Evolutionary conservation across 2,113 vertebrate genomes (phyloP).

Genomic region (Pristiophorus japonicus): DNA sequence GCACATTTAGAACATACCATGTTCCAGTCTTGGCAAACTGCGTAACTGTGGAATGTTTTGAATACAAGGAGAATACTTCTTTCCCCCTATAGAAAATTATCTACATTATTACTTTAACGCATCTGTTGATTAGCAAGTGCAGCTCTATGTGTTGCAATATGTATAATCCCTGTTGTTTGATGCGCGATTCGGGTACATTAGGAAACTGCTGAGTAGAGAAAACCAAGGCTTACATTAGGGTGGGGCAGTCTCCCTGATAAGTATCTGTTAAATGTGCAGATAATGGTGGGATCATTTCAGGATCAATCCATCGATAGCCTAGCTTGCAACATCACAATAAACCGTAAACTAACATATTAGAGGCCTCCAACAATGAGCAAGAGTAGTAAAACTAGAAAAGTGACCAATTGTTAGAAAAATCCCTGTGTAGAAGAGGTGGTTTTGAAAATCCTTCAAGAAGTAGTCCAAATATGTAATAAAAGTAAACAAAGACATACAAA

Average conservation of each 20-base stretch:
- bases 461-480: constrained; percentile 29
- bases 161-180: background rate
- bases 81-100: too few relatives aligned
- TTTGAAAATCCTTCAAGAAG: constrained; percentile 22
- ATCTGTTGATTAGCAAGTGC: background rate
- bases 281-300: background rate
- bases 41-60: background rate
- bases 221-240: background rate
- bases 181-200: background rate
- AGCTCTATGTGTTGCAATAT: background rate
- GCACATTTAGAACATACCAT: background rate
- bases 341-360: background rate
- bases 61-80: background rate
- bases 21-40: background rate
- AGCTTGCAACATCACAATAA: background rate
- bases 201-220: background rate
- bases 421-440: constrained; percentile 10
- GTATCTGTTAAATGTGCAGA: background rate
- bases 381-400: constrained; percentile 19
- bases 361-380: background rate
- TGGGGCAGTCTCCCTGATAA: background rate
- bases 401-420: constrained; percentile 18
- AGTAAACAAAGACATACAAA: constrained; percentile 33
- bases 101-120: background rate
- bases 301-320: constrained; percentile 26